These are phyloP conservation scores for Leptopilina boulardi DNA, from an alignment of 1,140 invertebrate genomes.

Conservation along the genomic window DNA sequence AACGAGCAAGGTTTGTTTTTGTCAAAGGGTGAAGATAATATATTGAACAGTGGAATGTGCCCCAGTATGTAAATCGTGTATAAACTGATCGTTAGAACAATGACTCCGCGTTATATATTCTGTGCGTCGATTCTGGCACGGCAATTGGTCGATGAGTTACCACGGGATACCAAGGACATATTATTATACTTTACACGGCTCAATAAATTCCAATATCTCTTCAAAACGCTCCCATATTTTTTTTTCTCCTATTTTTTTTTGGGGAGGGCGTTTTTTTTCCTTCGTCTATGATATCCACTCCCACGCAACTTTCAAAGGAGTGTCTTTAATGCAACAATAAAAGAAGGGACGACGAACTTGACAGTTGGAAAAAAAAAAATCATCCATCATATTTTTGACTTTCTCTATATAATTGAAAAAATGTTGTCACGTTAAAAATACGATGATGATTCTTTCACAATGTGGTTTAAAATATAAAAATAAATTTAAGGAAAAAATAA, in stretches of 20 bases:
- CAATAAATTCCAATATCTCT: conserved; percentile 59
- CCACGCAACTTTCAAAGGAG: conserved; percentile 18
- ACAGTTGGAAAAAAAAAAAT: background rate
- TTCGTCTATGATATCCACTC: background rate
- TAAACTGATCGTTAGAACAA: conserved; percentile 21
- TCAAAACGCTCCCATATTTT: conserved; percentile 46
- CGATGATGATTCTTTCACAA: background rate
- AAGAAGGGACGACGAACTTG: background rate
- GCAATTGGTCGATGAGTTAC: conserved; percentile 72
- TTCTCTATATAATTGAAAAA: conserved; percentile 5
- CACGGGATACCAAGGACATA: conserved; percentile 69
- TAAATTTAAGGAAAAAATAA: background rate
- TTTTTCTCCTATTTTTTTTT: conserved; percentile 39
- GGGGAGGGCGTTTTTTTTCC: conserved; percentile 35
- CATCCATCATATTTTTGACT: conserved; percentile 10
- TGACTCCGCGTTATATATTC: conserved; percentile 1
- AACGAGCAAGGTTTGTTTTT: background rate
- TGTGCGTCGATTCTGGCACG: conserved; percentile 24
- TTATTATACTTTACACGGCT: conserved; percentile 52
- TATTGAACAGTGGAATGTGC: conserved; percentile 10
- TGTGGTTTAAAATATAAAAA: background rate
- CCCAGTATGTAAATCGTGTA: conserved; percentile 17
- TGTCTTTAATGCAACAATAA: background rate
- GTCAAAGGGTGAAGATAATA: background rate
- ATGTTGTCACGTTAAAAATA: background rate